Conservation (phyloP, 2,797 vertebrate species). For the Scarus forsteni region DNA sequence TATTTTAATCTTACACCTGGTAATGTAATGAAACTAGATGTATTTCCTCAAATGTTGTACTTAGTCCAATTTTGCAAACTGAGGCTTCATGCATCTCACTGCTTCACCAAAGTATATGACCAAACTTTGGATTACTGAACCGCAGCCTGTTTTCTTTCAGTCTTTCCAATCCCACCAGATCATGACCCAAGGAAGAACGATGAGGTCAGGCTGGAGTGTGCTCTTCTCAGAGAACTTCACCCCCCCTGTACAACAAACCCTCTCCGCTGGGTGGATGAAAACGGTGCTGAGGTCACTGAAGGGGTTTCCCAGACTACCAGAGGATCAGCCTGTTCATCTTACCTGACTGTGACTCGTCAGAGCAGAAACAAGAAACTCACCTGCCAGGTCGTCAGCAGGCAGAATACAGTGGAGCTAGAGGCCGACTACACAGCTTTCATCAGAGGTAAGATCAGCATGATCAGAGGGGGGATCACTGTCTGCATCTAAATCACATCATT, state of each 20-base stretch:
- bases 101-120: too few relatives aligned
- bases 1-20: too few relatives aligned
- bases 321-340: background rate
- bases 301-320: accelerated
- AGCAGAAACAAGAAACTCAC: slow-evolving; percentile 7
- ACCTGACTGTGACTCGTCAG: slow-evolving; percentile 25
- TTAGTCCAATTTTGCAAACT: too few relatives aligned
- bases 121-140: too few relatives aligned
- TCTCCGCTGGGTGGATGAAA: slow-evolving; percentile 27
- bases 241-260: accelerated
- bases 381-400: slow-evolving; percentile 7
- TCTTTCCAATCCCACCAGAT: slow-evolving; percentile 7
- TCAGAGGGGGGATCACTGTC: too few relatives aligned
- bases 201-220: background rate
- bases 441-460: background rate
- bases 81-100: too few relatives aligned
- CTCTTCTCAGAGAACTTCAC: accelerated
- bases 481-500: too few relatives aligned
- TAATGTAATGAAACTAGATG: too few relatives aligned
- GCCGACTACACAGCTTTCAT: slow-evolving; percentile 18
- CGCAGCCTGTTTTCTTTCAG: slow-evolving; percentile 25
- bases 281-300: background rate
- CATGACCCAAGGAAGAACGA: background rate
- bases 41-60: too few relatives aligned
- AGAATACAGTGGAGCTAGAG: accelerated